These are phyloP conservation scores for Colletes collaris DNA, from an alignment of 2,888 invertebrate genomes.

Conservation along the genomic window DNA sequence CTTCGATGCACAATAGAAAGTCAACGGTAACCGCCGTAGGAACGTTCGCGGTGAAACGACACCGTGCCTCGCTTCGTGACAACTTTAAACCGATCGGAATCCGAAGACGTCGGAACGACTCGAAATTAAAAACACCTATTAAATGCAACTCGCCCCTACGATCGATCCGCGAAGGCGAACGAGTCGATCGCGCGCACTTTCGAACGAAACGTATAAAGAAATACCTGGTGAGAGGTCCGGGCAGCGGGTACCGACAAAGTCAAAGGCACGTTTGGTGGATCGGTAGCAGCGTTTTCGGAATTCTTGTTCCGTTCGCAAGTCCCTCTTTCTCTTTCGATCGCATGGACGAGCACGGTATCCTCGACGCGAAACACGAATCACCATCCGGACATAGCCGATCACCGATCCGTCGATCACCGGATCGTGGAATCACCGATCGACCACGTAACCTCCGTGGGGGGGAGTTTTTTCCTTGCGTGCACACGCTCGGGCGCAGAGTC, in stretches of 20 bases:
- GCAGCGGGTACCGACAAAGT: neutral
- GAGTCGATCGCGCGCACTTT: too few relatives aligned
- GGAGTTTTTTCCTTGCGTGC: neutral
- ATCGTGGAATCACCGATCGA: conserved; percentile 20
- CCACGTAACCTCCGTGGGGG: conserved; percentile 5
- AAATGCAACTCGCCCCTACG: too few relatives aligned
- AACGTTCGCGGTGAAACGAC: conserved; percentile 6
- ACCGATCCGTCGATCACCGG: conserved; percentile 32
- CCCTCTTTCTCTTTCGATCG: neutral
- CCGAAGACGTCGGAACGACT: neutral
- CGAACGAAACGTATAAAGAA: neutral
- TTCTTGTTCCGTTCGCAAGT: neutral
- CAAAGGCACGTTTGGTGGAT: conserved; percentile 7
- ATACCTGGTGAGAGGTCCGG: too few relatives aligned
- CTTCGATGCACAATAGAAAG: conserved; percentile 53
- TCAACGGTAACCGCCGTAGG: conserved; percentile 31
- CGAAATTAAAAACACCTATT: neutral
- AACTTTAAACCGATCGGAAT: neutral
- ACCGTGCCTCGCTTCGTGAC: conserved; percentile 2
- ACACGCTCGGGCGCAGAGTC: neutral
- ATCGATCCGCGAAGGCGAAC: too few relatives aligned
- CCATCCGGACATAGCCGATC: conserved; percentile 11
- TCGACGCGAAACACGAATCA: conserved; percentile 3
- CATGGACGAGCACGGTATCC: conserved; percentile 21
- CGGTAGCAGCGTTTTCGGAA: conserved; percentile 1